Percentiles rank a stretch among this genome's conserved stretches.
phyloP scores from a whole-genome alignment of 64 coral and sea anemone species.

The Stichodactyla mertensii region DNA sequence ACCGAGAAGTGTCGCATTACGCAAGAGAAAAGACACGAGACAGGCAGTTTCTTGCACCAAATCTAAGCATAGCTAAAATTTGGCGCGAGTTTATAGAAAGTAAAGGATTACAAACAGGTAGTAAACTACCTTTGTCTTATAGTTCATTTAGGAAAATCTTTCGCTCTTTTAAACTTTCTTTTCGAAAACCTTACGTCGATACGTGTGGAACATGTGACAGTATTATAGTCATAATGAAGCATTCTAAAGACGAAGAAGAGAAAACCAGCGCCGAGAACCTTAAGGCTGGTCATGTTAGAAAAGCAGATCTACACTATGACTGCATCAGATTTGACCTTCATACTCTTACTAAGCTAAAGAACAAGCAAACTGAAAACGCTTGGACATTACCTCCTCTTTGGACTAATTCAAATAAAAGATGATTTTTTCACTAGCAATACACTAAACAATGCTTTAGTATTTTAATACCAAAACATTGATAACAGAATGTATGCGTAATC shows the following conservation, averaged over 20 bases:
- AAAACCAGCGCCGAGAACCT: conserved; percentile 17
- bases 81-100: conserved; percentile 23
- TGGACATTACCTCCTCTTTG: too few relatives aligned
- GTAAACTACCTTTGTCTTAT: conserved; percentile 21
- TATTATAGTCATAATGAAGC: conserved; percentile 4
- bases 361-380: too few relatives aligned
- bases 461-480: too few relatives aligned
- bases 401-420: too few relatives aligned
- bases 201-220: background rate
- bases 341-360: background rate
- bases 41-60: conserved; percentile 25
- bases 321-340: conserved; percentile 11
- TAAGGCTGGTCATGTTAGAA: conserved; percentile 7
- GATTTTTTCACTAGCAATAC: too few relatives aligned
- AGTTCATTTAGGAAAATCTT: conserved; percentile 45
- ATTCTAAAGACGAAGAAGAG: conserved; percentile 27
- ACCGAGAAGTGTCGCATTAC: conserved; percentile 35
- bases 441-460: too few relatives aligned
- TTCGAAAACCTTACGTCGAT: conserved; percentile 32
- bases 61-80: background rate
- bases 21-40: conserved; percentile 20
- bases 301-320: conserved; percentile 34
- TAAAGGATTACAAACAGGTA: background rate
- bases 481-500: too few relatives aligned
- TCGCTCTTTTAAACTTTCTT: conserved; percentile 47